Evolutionary conservation across 1,140 invertebrate species (phyloP).

Genomic region (Drosophila lacteicornis): DNA sequence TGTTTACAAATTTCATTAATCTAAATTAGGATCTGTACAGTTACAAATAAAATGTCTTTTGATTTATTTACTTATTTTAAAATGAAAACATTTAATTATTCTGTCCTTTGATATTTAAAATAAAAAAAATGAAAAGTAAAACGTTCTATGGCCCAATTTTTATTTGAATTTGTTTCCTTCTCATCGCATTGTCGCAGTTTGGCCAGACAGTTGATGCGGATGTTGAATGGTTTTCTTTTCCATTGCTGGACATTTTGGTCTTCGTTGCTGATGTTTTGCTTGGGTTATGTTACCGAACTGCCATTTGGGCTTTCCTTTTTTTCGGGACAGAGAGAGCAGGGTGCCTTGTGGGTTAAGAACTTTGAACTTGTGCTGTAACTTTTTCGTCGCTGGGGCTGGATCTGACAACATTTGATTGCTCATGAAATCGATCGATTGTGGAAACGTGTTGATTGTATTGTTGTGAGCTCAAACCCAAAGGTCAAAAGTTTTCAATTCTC

Average conservation of each 20-base stretch:
- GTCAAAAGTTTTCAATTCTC: conserved; percentile 73
- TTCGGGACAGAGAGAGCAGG: conserved; percentile 3
- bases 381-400: conserved; percentile 62
- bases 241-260: conserved; percentile 23
- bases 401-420: conserved; percentile 79
- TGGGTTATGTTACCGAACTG: conserved; percentile 49
- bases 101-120: background rate
- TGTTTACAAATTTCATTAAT: too few species aligned
- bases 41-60: background rate
- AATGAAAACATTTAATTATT: background rate
- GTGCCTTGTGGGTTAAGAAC: conserved; percentile 65
- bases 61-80: background rate
- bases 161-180: conserved; percentile 61
- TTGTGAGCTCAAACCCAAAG: conserved; percentile 57
- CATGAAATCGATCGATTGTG: conserved; percentile 81
- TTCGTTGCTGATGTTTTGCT: conserved; percentile 26
- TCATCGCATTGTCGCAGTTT: conserved; percentile 50
- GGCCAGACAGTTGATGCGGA: conserved; percentile 48
- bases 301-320: conserved; percentile 30
- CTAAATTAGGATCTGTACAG: background rate
- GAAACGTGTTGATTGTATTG: conserved; percentile 78
- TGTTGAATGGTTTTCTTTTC: conserved; percentile 54
- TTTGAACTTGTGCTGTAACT: conserved; percentile 76
- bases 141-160: conserved; percentile 49
- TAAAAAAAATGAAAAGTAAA: conserved; percentile 16